Conservation (phyloP, 53 echinoderm and acorn worm species). For the Zoroaster sp. region DNA sequence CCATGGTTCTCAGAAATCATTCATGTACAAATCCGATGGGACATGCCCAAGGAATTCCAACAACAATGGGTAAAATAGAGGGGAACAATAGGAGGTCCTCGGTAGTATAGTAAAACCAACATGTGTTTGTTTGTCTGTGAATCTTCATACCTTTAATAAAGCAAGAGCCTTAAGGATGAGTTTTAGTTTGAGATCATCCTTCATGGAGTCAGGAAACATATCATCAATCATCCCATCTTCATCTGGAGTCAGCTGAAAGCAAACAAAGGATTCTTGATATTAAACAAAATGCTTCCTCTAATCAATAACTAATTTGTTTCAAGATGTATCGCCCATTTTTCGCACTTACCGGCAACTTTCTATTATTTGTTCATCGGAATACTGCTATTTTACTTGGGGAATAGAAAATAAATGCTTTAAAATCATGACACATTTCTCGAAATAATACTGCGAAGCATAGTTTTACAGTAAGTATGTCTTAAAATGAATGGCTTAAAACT, state of each 20-base stretch:
- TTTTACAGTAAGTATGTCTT: no score
- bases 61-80: no score
- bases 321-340: neutral
- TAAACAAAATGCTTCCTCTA: neutral
- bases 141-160: slow-evolving; percentile 18
- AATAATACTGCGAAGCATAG: no score
- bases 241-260: slow-evolving; percentile 19
- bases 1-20: no score
- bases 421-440: neutral
- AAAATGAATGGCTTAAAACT: no score
- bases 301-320: neutral
- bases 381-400: neutral
- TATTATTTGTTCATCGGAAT: neutral
- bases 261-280: neutral
- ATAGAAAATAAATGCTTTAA: neutral
- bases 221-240: slow-evolving; percentile 6
- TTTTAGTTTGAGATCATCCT: slow-evolving; percentile 26
- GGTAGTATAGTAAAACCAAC: no score
- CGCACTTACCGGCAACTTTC: neutral
- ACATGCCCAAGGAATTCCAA: no score
- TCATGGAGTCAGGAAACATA: slow-evolving; percentile 15
- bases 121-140: neutral
- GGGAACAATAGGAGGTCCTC: no score
- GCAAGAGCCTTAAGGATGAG: slow-evolving; percentile 26
- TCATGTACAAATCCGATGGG: no score